phyloP scores from a whole-genome alignment of 1,140 invertebrate genomes.

The Homalodisca vitripennis region DNA sequence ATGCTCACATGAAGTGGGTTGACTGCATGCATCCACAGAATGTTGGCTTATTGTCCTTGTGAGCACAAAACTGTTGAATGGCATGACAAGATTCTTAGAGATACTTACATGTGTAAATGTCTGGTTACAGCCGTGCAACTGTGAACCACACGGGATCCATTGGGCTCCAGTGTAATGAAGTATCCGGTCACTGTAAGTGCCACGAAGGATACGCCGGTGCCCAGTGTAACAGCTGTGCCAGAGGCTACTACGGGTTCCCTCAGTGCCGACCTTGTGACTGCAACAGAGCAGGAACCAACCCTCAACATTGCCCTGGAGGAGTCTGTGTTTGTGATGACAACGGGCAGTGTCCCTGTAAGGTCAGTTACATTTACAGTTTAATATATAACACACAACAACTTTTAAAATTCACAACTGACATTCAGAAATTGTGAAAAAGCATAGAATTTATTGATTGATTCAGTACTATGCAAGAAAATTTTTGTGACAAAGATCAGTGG shows the following conservation, averaged over 20 bases:
- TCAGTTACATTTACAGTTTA: conserved; percentile 44
- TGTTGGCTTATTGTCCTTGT: no score
- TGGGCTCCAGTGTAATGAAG: conserved; percentile 66
- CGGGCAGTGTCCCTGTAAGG: conserved; percentile 87
- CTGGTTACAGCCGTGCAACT: conserved; percentile 73
- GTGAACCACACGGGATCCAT: conserved; percentile 68
- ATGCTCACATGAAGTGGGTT: no score
- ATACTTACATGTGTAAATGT: no score
- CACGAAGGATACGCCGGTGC: conserved; percentile 74
- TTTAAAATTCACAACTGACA: no score
- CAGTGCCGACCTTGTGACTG: conserved; percentile 83
- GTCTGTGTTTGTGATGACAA: conserved; percentile 72
- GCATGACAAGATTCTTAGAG: no score
- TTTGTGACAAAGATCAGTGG: no score
- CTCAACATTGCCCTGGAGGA: conserved; percentile 56
- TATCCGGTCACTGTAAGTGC: conserved; percentile 79
- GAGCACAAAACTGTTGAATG: no score
- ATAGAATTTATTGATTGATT: no score
- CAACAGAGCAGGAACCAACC: conserved; percentile 63
- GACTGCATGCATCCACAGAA: no score
- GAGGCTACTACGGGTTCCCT: conserved; percentile 88
- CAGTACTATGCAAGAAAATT: no score
- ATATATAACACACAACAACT: no score
- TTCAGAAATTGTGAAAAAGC: no score
- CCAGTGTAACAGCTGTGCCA: conserved; percentile 76